Base-by-base conservation (phyloP, 1,140 invertebrate genomes). In the Bombus sibiricus region DNA sequence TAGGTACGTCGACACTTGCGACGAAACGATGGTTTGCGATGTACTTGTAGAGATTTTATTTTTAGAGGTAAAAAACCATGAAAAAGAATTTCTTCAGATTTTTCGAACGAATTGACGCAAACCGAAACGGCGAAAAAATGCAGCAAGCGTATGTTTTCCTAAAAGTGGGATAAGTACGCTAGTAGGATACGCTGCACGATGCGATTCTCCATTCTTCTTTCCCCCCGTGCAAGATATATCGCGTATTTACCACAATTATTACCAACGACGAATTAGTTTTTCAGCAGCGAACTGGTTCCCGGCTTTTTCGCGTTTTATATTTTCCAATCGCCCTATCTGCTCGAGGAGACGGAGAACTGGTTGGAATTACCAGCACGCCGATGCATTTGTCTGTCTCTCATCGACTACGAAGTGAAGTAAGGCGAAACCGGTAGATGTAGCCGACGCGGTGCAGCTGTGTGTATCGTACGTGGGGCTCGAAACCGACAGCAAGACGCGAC, bases 341-440 rank as follows among this genome's bases (percentile, higher is more conserved):
- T 77, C 34, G 8, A 12, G 37, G 37, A 28, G 32, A 39, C 18
- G 6, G 43, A 39, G 22, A n/a, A 41, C 47, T 66, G 18, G 37
- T 22, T 64, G 59, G 37, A 83, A 47, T 77, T 83, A 77, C 81
- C 37, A 57, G 74, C 74, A 57, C n/a, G 41, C 5, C 1, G 41
- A 43, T n/a, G 25, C 81, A 57, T 83, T 83, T 78, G 69, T 83
- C 74, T 43, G 77, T 83, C 64, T 83, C 74, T 83, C 62, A 41
- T 78, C 81, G 81, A 28, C 62, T 77, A 78, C 43, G 69, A 78
- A 77, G 81, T 22, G 69, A 77, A 22, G 47, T 22, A 8, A 22
- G 18, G 5, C 18, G 47, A 53, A 69, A 78, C 81, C 81, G 69
- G 74, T 41, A 75, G 74, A 82, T 4, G 41, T 32, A 64, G 57